Base-by-base conservation (phyloP, 2,797 vertebrate species). In the Benthosema pterotum region DNA sequence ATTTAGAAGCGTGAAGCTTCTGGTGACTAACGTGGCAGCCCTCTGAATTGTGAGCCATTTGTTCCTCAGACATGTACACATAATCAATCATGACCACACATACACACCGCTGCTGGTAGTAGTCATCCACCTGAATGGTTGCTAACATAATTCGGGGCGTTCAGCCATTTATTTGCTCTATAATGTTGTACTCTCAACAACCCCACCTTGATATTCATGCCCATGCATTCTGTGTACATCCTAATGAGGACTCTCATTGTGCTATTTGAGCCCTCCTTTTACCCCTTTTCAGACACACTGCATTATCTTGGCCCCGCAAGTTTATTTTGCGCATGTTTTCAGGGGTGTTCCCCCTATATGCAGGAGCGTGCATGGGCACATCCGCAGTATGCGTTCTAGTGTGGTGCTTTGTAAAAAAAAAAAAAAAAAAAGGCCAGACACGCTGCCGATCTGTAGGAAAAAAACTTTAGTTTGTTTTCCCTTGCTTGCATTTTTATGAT, bases 331-430 rank as follows among this genome's bases (percentile, higher is more conserved):
- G 6, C 9, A 13, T 5, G 55, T 56, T 3, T 13, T 53, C 17
- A 4, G 2, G 32, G 65, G 59, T 58, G 42, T 43, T 68, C 32
- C 55, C 55, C 16, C 13, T 38, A 16, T 57, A 60, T 42, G 63
- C 55, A 57, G 63, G 57, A 77, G 71, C 69, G 0, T 72, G 78
- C 77, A 79, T 1, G 54, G 80, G 60, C 82, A 77, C 73, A 85
- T 83, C 58, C 0, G 38, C 16, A 0, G 19, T 50, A 38, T 51
- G 25, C 42, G 11, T 17, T n/a, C n/a, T n/a, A n/a, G n/a, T 50
- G 28, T 7, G 72, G 42, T 50, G 72, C 62, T 71, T 56, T 63
- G 74, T 57, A 53, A 65, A n/a, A n/a, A 63, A 45, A 25, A 52
- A 65, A 63, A 45, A 25, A 25, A 25, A 25, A 25, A 25, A 38